Conservation (phyloP, 1,140 invertebrate genomes). For the Pararge aegeria region DNA sequence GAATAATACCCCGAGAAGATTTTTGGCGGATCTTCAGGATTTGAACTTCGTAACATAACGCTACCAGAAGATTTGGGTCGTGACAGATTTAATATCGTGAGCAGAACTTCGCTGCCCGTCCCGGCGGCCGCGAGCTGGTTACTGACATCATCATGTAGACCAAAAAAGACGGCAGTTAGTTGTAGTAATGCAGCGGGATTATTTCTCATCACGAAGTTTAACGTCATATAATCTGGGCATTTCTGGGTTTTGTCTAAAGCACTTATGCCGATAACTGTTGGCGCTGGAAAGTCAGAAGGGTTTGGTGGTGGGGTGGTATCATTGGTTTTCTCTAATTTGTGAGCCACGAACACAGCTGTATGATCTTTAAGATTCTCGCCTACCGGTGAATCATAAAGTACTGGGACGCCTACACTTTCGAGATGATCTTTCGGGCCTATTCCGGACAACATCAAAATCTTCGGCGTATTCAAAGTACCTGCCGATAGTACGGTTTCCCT, state of each 20-base stretch:
- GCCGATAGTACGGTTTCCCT: constrained; percentile 82
- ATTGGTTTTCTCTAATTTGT: constrained; percentile 8
- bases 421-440: constrained; percentile 78
- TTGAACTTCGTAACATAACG: constrained; percentile 6
- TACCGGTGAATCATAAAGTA: constrained; percentile 78
- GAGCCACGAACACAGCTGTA: constrained; percentile 6
- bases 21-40: constrained; percentile 9
- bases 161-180: constrained; percentile 11
- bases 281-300: constrained; percentile 6
- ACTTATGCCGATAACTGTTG: constrained; percentile 15
- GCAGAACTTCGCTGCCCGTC: constrained; percentile 8
- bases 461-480: constrained; percentile 71
- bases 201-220: constrained; percentile 16
- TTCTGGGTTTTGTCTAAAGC: constrained; percentile 12
- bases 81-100: constrained; percentile 3
- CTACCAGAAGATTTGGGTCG: constrained; percentile 1
- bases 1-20: constrained; percentile 15
- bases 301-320: background rate
- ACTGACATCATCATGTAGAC: constrained; percentile 12
- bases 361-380: constrained; percentile 72
- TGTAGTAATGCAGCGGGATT: constrained; percentile 5
- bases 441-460: constrained; percentile 81
- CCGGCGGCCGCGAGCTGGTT: constrained; percentile 6
- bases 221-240: constrained; percentile 14
- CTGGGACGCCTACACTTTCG: constrained; percentile 42